These are phyloP conservation scores for Myiagra hebetior DNA, from an alignment of 2,113 vertebrate species.

Conservation along the genomic window DNA sequence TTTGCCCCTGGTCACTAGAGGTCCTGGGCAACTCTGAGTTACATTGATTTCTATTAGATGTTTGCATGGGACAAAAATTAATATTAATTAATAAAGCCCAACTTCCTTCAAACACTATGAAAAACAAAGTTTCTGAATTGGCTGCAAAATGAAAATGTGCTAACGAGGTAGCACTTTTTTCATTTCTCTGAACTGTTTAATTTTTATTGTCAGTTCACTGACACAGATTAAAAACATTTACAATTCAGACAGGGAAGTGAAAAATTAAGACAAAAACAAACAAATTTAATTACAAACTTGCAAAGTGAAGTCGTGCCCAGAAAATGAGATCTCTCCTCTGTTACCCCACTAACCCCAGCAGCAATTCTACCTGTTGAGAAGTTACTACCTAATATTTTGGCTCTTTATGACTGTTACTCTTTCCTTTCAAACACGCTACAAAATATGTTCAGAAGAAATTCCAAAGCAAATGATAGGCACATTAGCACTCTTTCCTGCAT, in stretches of 20 bases:
- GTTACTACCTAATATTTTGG: background rate
- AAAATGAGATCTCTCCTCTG: background rate
- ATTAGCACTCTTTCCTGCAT: background rate
- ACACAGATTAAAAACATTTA: background rate
- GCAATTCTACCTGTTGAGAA: background rate
- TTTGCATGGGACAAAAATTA: background rate
- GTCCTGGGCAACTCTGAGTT: background rate
- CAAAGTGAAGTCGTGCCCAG: background rate
- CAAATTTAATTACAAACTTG: background rate
- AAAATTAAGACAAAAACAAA: background rate
- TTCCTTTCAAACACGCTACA: background rate
- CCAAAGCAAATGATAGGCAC: background rate
- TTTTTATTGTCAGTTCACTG: background rate
- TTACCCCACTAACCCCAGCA: background rate
- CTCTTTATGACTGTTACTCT: background rate
- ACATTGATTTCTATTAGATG: background rate
- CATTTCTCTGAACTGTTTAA: background rate
- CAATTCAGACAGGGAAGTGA: background rate
- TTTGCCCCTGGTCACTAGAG: background rate
- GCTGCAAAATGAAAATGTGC: background rate
- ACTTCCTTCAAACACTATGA: background rate
- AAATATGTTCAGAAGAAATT: background rate
- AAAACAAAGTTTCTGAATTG: background rate
- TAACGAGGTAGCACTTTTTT: background rate
- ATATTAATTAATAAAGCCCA: background rate